Percentiles rank a stretch among this genome's conserved stretches.
Conservation (phyloP, 2,113 vertebrate genomes). For the Macquaria australasica region DNA sequence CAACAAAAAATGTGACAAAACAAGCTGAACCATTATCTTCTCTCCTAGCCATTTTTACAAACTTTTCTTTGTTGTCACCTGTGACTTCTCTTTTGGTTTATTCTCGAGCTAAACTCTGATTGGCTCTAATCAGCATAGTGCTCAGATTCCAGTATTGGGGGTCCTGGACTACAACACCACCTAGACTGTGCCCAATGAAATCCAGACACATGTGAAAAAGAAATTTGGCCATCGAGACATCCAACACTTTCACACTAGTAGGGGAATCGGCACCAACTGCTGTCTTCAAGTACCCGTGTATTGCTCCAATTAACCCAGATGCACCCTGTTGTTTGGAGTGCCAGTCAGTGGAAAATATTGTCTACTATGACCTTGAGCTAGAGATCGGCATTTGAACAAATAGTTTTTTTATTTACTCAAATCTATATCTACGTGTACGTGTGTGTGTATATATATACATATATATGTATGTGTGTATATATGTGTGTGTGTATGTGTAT, state of each 20-base stretch:
- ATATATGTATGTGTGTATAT: too few relatives aligned
- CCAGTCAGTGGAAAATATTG: background rate
- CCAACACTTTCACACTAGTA: background rate
- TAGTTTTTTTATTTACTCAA: background rate
- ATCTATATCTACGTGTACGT: too few relatives aligned
- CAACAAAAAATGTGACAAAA: background rate
- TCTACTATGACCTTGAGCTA: background rate
- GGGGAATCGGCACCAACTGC: background rate
- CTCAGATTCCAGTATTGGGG: background rate
- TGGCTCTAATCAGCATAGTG: background rate
- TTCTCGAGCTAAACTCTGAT: background rate
- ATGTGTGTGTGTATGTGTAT: too few relatives aligned
- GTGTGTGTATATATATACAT: too few relatives aligned
- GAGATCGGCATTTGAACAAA: background rate
- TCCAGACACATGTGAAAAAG: background rate
- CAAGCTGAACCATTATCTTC: background rate
- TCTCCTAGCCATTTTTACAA: background rate
- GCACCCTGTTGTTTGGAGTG: slow-evolving; percentile 23
- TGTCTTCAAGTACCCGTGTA: background rate
- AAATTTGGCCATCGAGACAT: background rate
- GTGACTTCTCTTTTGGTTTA: background rate
- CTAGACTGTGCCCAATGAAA: background rate
- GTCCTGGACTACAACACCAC: background rate
- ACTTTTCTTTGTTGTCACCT: background rate
- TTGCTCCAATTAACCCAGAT: slow-evolving; percentile 24